phyloP scores from a whole-genome alignment of 23 tunicate genomes.

The Ascidia mentula region DNA sequence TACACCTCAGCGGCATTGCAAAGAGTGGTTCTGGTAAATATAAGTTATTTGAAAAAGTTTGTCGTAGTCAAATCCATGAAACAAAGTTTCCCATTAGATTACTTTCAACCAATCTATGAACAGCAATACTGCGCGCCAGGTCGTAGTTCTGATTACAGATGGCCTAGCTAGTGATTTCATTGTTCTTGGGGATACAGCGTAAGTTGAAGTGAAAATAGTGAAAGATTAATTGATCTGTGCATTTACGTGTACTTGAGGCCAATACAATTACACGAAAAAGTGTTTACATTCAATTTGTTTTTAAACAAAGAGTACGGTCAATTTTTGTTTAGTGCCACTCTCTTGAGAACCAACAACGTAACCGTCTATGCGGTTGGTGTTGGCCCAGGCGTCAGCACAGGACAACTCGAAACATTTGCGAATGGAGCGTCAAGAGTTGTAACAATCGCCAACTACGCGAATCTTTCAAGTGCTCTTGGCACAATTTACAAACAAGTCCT shows the following conservation, averaged over 20 bases:
- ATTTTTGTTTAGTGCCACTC: not conserved
- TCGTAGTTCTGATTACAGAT: not conserved
- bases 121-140: not conserved
- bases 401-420: not conserved
- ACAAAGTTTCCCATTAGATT: not conserved
- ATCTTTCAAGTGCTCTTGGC: too few relatives aligned
- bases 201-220: too few relatives aligned
- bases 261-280: too few relatives aligned
- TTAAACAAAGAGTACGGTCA: too few relatives aligned
- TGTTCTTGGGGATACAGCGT: too few relatives aligned
- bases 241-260: too few relatives aligned
- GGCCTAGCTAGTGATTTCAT: not conserved
- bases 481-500: too few relatives aligned
- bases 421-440: not conserved
- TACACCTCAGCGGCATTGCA: not conserved
- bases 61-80: not conserved
- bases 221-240: too few relatives aligned
- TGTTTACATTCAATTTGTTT: too few relatives aligned
- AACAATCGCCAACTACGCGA: too few relatives aligned
- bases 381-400: not conserved
- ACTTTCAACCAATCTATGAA: not conserved
- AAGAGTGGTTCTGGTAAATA: not conserved
- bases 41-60: too few relatives aligned
- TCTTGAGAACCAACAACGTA: not conserved
- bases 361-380: not conserved